Evolutionary conservation across 2,113 vertebrate genomes (phyloP), one percentile per base, ranked within the genome.

Genomic region (Varanus komodoensis): DNA sequence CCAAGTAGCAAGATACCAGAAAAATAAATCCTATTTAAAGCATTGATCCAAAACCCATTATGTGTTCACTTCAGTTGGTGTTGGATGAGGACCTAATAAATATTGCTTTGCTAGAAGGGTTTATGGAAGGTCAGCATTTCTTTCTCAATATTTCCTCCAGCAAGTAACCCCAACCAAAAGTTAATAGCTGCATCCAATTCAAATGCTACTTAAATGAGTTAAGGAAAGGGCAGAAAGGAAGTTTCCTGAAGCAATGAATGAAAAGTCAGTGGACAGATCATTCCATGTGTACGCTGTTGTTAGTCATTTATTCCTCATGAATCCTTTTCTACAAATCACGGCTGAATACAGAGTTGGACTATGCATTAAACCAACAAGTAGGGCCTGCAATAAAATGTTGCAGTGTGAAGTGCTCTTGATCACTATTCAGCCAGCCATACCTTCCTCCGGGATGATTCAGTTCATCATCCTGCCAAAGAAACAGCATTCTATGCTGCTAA

Each of bases 31-130:
- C 90, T 27, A 23, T 77, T 91, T 87, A 83, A 87, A 71, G 71
- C 71, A 84, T 91, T 87, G 90, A 91, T 87, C 80, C 79, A 87
- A 91, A 91, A 54, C 80, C 85, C 81, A 87, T 83, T 87, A 86
- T 75, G 78, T 87, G 87, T 64, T 82, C 84, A 82, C 84, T 90
- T 90, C 85, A 87, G 79, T 73, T 82, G 71, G 71, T 75, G 87
- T 87, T n/a, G 86, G n/a, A 81, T 34, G 64, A 88, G 34, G 64
- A 69, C 52, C 82, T 91, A 80, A 88, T 78, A 91, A 91, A 91
- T 79, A 71, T 84, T 91, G 87, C 64, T 88, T 91, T 85, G 67
- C 57, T 88, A 80, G 74, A 88, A 71, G 89, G 61, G 48, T 78
- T 85, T 89, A 69, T 78, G 48, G 82, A 38, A 89, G 61, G 82